Percentiles rank a stretch among this genome's conserved stretches.
Evolutionary conservation across 2,888 invertebrate genomes (phyloP).

Genomic region (Luffia ferchaultella): DNA sequence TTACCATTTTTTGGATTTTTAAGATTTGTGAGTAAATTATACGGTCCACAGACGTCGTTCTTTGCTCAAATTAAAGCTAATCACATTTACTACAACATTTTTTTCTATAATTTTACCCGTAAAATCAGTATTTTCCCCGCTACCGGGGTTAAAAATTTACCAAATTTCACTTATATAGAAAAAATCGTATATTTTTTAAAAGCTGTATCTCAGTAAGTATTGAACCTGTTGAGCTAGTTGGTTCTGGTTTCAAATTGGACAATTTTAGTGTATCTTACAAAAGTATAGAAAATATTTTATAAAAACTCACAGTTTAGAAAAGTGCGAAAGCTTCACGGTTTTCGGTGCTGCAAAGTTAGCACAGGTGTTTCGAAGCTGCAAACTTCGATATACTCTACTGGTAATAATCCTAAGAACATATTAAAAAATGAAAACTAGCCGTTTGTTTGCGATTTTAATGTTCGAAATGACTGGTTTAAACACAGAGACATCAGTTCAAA

Average conservation of each 20-base stretch:
- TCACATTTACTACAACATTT: not conserved
- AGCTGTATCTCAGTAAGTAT: slow-evolving; percentile 4
- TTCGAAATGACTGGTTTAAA: no score
- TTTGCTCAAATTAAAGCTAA: not conserved
- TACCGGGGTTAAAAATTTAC: slow-evolving; percentile 1
- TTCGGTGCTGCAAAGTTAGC: not conserved
- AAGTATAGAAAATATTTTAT: not conserved
- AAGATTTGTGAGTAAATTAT: slow-evolving; percentile 3
- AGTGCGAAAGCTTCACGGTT: not conserved
- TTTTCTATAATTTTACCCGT: not conserved
- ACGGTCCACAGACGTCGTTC: slow-evolving; percentile 2
- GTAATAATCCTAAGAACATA: not conserved
- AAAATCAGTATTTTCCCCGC: not conserved
- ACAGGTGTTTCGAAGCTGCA: not conserved
- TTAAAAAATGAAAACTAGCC: not conserved
- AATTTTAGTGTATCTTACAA: not conserved
- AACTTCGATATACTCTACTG: not conserved
- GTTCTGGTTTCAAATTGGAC: not conserved
- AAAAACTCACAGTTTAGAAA: not conserved
- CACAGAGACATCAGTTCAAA: no score
- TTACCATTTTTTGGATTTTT: not conserved
- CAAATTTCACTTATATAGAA: slow-evolving; percentile 2
- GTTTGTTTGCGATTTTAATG: no score
- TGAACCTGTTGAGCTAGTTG: not conserved
- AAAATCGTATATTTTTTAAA: not conserved